These are phyloP conservation scores for Indri indri DNA, from an alignment of 2,113 vertebrate species.

Conservation along the genomic window DNA sequence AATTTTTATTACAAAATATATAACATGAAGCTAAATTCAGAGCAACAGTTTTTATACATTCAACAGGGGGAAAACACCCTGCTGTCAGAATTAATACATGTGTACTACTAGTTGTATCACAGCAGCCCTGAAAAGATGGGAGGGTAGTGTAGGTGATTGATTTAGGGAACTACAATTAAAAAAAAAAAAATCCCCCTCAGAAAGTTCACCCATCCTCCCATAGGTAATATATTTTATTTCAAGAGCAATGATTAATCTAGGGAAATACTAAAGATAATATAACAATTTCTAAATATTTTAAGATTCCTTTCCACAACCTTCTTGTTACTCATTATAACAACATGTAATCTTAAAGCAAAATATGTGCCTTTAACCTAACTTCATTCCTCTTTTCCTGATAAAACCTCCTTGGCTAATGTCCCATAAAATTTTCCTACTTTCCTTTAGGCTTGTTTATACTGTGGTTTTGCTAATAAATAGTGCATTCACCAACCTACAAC, in stretches of 20 bases:
- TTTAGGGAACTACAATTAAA: not conserved
- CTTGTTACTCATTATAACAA: not conserved
- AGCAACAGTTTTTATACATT: not conserved
- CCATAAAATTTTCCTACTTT: slow-evolving; percentile 7
- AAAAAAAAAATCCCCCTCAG: not conserved
- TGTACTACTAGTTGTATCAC: not conserved
- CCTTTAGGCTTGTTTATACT: slow-evolving; percentile 16
- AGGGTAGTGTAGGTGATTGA: not conserved
- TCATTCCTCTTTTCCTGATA: not conserved
- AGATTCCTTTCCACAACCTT: not conserved
- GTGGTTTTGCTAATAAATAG: slow-evolving; percentile 50
- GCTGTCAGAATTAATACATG: not conserved
- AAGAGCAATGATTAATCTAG: not conserved
- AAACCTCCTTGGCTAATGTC: not conserved
- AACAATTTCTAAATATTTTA: not conserved
- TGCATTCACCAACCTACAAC: not conserved
- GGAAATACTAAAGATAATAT: not conserved
- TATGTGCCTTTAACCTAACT: not conserved
- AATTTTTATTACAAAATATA: not conserved
- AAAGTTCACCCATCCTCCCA: not conserved
- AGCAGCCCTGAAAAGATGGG: not conserved
- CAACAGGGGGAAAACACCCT: not conserved
- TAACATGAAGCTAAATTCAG: not conserved
- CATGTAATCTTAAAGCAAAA: slow-evolving; percentile 4
- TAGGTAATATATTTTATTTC: not conserved